These are phyloP conservation scores for Balearica regulorum DNA, from an alignment of 2,797 vertebrate genomes.

Conservation along the genomic window DNA sequence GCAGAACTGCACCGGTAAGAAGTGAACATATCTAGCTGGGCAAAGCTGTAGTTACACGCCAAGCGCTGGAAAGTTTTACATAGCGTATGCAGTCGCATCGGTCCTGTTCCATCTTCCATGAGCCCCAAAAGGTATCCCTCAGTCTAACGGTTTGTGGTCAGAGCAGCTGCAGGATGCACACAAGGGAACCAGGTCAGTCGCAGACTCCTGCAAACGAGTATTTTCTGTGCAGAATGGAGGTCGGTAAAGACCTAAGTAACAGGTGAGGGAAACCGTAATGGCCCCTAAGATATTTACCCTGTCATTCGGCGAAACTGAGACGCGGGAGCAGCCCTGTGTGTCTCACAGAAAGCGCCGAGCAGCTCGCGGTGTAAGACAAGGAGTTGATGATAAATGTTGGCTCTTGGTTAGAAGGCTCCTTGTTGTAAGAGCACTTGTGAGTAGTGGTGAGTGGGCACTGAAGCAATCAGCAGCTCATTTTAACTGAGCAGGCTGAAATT, in stretches of 20 bases:
- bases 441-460: not conserved
- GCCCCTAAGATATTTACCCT: not conserved
- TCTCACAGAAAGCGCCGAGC: not conserved
- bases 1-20: not conserved
- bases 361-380: not conserved
- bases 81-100: fast-evolving
- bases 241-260: not conserved
- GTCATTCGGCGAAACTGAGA: not conserved
- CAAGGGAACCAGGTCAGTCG: not conserved
- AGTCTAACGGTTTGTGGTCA: fast-evolving
- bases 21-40: fast-evolving
- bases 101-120: not conserved
- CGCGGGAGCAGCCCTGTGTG: not conserved
- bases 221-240: not conserved
- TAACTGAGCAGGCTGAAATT: not conserved
- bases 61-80: fast-evolving
- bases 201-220: not conserved
- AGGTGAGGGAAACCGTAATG: not conserved
- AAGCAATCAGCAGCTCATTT: not conserved
- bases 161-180: not conserved
- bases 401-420: not conserved
- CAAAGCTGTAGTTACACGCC: fast-evolving
- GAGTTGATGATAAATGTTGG: not conserved
- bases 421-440: not conserved
- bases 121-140: not conserved